These are phyloP conservation scores for Catocala nupta DNA, from an alignment of 2,888 invertebrate genomes.

Conservation along the genomic window DNA sequence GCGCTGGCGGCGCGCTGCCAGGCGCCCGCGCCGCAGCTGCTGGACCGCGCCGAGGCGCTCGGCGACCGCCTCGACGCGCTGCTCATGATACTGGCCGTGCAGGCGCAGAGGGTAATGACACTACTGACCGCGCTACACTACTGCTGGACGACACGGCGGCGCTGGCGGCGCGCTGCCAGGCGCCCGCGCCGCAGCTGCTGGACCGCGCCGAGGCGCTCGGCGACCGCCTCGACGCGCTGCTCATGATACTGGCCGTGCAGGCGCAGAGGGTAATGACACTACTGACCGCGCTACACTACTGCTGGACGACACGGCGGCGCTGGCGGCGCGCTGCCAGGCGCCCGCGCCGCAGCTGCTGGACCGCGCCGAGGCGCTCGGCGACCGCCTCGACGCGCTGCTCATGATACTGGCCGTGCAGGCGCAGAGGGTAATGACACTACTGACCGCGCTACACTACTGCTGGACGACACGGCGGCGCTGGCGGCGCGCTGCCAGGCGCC, in stretches of 20 bases:
- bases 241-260: conserved; percentile 92
- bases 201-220: conserved; percentile 89
- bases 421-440: conserved; percentile 88
- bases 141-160: too few species aligned
- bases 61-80: conserved; percentile 92
- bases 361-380: conserved; percentile 89
- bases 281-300: too few species aligned
- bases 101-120: conserved; percentile 90
- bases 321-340: conserved; percentile 87
- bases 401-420: conserved; percentile 92
- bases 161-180: conserved; percentile 87
- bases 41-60: conserved; percentile 88
- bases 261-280: conserved; percentile 90
- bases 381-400: conserved; percentile 91
- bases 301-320: too few species aligned
- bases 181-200: conserved; percentile 77
- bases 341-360: conserved; percentile 78
- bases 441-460: too few species aligned
- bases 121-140: conserved; percentile 51
- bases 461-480: conserved; percentile 68
- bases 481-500: conserved; percentile 85
- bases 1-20: conserved; percentile 87
- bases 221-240: conserved; percentile 92
- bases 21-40: conserved; percentile 78
- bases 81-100: conserved; percentile 91